A percentile compares a stretch with the other conserved stretches of the same genome.
Conservation (phyloP, 2,113 vertebrate species). For the Larimichthys polyactis region DNA sequence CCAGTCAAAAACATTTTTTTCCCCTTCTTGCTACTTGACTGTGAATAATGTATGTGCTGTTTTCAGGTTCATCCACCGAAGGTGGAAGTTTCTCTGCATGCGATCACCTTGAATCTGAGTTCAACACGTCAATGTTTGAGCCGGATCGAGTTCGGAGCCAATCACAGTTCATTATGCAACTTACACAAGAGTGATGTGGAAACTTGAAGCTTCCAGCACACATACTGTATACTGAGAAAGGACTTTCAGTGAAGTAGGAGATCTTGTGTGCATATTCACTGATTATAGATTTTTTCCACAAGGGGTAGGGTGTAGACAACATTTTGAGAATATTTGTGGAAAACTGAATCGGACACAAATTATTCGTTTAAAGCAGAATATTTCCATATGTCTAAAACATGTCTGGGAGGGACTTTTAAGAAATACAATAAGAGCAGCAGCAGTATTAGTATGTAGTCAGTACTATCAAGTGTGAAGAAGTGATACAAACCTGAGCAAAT, state of each 20-base stretch:
- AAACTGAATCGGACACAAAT: neutral
- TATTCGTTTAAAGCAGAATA: neutral
- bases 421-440: neutral
- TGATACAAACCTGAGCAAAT: slow-evolving; percentile 94
- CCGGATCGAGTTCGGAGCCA: neutral
- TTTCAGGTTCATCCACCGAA: neutral
- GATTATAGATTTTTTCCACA: neutral
- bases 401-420: neutral
- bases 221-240: neutral
- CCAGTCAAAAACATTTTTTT: neutral
- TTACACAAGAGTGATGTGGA: neutral
- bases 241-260: neutral
- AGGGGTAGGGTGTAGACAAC: too few relatives aligned
- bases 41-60: neutral
- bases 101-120: neutral
- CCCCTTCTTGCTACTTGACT: neutral
- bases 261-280: neutral
- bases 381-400: slow-evolving; percentile 6
- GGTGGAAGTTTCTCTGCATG: neutral
- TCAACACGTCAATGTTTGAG: neutral
- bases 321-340: neutral
- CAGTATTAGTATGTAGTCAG: neutral
- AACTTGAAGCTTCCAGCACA: slow-evolving; percentile 8
- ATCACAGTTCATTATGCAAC: neutral
- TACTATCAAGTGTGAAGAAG: neutral